Conservation (phyloP, 2,888 invertebrate genomes). For the Rotaria macrura region DNA sequence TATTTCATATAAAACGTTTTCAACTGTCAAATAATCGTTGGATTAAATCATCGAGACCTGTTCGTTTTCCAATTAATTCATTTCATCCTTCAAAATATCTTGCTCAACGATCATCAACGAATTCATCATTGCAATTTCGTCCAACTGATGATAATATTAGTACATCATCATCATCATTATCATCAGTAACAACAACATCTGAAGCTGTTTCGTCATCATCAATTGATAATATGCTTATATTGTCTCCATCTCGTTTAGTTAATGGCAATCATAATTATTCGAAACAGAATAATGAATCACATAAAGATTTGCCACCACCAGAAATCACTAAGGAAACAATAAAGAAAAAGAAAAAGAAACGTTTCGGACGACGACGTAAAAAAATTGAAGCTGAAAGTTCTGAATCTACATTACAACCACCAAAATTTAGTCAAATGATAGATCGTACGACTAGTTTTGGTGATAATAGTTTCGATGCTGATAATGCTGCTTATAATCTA, state of each 20-base stretch:
- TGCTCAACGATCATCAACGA: constrained; percentile 66
- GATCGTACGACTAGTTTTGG: constrained; percentile 4
- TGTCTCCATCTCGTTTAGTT: background rate
- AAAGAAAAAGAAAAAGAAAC: background rate
- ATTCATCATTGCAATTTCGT: constrained; percentile 42
- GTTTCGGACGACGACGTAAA: background rate
- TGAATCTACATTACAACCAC: background rate
- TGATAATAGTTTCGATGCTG: constrained; percentile 21
- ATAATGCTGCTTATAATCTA: constrained; percentile 15
- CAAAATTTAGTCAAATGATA: background rate
- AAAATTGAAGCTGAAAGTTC: background rate
- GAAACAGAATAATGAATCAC: background rate
- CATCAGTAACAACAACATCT: background rate
- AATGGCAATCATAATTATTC: background rate
- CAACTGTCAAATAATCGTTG: constrained; percentile 78
- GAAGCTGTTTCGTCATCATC: background rate
- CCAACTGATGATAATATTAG: background rate
- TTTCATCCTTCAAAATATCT: constrained; percentile 77
- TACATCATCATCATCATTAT: constrained; percentile 28
- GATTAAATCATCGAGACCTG: constrained; percentile 86
- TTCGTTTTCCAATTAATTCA: constrained; percentile 72
- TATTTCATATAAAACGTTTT: constrained; percentile 80
- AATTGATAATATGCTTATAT: background rate
- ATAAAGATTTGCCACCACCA: background rate
- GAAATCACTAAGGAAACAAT: background rate